Evolutionary conservation across 2,113 vertebrate genomes (phyloP).

Genomic region (Myiopsitta monachus): DNA sequence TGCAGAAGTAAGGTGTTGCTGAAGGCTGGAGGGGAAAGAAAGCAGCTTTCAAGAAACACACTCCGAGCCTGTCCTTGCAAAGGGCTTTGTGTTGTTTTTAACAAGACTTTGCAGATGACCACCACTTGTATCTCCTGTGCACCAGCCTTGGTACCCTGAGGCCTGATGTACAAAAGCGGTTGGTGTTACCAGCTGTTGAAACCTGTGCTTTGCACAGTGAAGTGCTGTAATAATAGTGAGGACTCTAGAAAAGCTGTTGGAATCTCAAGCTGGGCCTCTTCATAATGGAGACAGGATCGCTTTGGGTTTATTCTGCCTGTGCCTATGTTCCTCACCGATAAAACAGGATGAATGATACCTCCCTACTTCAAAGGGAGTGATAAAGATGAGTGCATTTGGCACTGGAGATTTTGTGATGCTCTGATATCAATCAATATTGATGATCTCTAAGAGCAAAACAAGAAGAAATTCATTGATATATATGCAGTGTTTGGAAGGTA

Average conservation of each 20-base stretch:
- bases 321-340: not conserved
- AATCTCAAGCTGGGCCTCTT: not conserved
- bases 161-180: not conserved
- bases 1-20: not conserved
- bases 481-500: not conserved
- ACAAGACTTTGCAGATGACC: not conserved
- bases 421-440: not conserved
- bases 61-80: not conserved
- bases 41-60: not conserved
- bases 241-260: not conserved
- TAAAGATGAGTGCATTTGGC: not conserved
- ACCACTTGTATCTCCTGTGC: not conserved
- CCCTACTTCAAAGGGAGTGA: not conserved
- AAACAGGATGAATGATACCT: not conserved
- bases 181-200: not conserved
- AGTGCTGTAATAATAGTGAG: not conserved
- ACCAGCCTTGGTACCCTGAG: not conserved
- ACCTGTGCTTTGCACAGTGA: not conserved
- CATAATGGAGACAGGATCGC: not conserved
- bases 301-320: slow-evolving; percentile 12
- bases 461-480: not conserved
- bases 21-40: not conserved
- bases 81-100: not conserved
- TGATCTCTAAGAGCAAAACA: not conserved
- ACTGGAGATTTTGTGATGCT: not conserved